Evolutionary conservation across 1,140 invertebrate genomes (phyloP).

Genomic region (Triops cancriformis): DNA sequence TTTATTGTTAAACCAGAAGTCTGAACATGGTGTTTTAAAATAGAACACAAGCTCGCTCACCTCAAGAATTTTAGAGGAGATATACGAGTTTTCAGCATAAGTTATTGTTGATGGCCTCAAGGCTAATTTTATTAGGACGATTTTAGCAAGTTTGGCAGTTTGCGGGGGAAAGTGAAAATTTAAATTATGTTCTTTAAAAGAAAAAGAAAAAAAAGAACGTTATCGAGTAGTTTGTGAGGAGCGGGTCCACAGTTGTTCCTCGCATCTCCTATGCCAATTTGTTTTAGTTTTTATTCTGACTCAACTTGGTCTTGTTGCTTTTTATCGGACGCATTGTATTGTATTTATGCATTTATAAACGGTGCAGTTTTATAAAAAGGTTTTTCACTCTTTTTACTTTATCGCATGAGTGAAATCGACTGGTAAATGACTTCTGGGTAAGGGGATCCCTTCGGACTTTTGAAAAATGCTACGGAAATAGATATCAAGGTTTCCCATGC

Average conservation of each 20-base stretch:
- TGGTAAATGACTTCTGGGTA: too few species aligned
- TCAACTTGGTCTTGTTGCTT: constrained; percentile 1
- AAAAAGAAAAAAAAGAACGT: background rate
- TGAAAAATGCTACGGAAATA: too few species aligned
- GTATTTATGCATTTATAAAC: constrained; percentile 11
- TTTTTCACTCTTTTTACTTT: too few species aligned
- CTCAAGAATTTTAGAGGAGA: background rate
- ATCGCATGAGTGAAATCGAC: too few species aligned
- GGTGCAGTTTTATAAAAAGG: background rate
- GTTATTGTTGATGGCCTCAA: background rate
- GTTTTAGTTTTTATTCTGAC: background rate
- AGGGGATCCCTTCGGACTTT: too few species aligned
- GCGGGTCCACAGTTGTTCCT: background rate
- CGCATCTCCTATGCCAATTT: background rate
- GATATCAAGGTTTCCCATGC: too few species aligned
- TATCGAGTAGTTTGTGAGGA: background rate
- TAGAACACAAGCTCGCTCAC: background rate
- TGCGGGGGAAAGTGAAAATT: background rate
- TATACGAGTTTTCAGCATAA: background rate
- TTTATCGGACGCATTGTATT: background rate
- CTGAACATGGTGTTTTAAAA: background rate
- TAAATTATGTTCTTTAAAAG: background rate
- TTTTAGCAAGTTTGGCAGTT: background rate
- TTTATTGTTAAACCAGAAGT: background rate
- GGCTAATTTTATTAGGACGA: background rate